Percentiles rank a stretch among this genome's conserved stretches.
Conservation (phyloP, 2,797 vertebrate species). For the Furcifer pardalis region DNA sequence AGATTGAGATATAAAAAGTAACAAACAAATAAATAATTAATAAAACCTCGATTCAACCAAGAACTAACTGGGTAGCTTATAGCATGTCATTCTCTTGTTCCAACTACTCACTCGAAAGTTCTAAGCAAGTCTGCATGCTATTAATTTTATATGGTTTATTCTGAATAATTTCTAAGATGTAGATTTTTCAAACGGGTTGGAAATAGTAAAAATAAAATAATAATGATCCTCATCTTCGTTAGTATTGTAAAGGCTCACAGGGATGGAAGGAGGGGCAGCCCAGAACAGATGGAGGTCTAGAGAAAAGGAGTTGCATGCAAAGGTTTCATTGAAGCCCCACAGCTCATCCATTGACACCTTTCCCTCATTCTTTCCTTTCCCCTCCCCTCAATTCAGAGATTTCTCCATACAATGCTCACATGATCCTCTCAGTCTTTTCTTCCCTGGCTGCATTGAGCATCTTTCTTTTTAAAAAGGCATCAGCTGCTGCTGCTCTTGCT, state of each 20-base stretch:
- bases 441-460: background rate
- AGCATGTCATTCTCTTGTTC: background rate
- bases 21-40: background rate
- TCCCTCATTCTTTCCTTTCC: background rate
- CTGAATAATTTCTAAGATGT: background rate
- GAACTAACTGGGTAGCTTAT: background rate
- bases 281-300: background rate
- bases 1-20: no score
- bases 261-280: background rate
- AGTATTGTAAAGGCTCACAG: background rate
- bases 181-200: background rate
- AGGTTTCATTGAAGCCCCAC: background rate
- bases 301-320: background rate
- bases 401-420: background rate
- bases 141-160: background rate
- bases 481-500: background rate
- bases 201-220: background rate
- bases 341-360: background rate
- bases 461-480: background rate
- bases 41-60: background rate
- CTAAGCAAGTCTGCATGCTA: background rate
- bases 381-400: background rate
- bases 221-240: background rate
- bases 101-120: background rate
- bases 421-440: background rate